A percentile compares a stretch with the other conserved stretches of the same genome.
Evolutionary conservation across 1,140 invertebrate species (phyloP).

Genomic region (Hycleus cichorii): DNA sequence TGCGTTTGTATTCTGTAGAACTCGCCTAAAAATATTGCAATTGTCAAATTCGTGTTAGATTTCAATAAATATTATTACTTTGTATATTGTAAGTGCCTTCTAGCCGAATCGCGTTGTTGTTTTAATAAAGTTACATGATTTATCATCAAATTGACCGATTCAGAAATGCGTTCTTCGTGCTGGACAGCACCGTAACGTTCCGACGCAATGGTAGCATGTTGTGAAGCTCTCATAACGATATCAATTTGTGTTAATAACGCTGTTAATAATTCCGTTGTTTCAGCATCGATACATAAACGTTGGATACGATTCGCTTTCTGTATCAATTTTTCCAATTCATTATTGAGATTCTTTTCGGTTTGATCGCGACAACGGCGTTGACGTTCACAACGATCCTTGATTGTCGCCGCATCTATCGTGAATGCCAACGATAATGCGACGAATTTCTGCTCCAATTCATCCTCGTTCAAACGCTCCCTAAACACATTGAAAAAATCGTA

Average conservation of each 20-base stretch:
- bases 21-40: slow-evolving; percentile 24
- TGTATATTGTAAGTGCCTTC: slow-evolving; percentile 38
- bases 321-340: slow-evolving; percentile 34
- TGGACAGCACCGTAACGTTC: slow-evolving; percentile 40
- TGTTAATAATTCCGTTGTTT: slow-evolving; percentile 35
- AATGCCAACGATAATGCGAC: slow-evolving; percentile 35
- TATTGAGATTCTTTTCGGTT: slow-evolving; percentile 36
- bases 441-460: slow-evolving; percentile 39
- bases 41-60: neutral
- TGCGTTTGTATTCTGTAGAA: slow-evolving; percentile 29
- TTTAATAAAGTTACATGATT: slow-evolving; percentile 36
- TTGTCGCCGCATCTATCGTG: slow-evolving; percentile 36
- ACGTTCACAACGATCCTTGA: slow-evolving; percentile 34
- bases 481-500: neutral
- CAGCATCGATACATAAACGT: slow-evolving; percentile 34
- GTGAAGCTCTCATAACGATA: slow-evolving; percentile 32
- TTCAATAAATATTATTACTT: slow-evolving; percentile 28
- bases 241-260: slow-evolving; percentile 31
- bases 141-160: slow-evolving; percentile 37
- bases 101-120: slow-evolving; percentile 37
- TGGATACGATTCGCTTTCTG: slow-evolving; percentile 31
- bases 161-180: slow-evolving; percentile 35
- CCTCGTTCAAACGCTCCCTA: slow-evolving; percentile 33
- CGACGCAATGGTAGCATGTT: slow-evolving; percentile 30
- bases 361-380: slow-evolving; percentile 36